Evolutionary conservation across 2,113 vertebrate species (phyloP), one percentile per base, ranked within the genome.

Genomic region (Pionites leucogaster): DNA sequence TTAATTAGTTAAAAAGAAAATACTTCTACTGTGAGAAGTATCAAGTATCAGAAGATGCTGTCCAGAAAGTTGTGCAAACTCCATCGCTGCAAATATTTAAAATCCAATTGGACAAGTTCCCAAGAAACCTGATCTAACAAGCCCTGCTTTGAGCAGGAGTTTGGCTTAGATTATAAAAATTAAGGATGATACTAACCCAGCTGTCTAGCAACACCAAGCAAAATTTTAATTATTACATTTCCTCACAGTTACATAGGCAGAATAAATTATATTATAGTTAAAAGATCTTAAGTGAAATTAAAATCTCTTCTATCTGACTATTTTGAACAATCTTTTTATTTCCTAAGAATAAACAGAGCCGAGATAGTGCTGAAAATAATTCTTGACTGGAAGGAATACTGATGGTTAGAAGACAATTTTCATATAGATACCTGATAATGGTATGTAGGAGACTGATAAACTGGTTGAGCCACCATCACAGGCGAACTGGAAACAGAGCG

Each of bases 401-500:
- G 31, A 37, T 19, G 4, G 22, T 49, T 39, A 77, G 64, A 84
- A 87, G 50, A 10, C 17, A 1, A 31, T 80, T 81, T 90, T 53
- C 67, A 50, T 88, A 88, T 44, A 95, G 57, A 94, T 98, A 98
- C 98, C 98, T 98, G 98, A 74, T 98, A 98, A 72, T 98, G 98
- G 77, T 98, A 98, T 0, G 97, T 82, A 94, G 98, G 97, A 80
- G 98, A 97, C 76, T 98, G 98, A 96, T 97, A 98, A 85, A 98
- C 89, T 7, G 98, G 97, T 55, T 98, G 98, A 81, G 98, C 93
- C 59, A 98, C 93, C 98, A 98, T 97, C 95, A 98, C 49, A 80
- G 98, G 97, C 37, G 98, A 97, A 96, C 97, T 96, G 94, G 98
- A 97, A 95, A 97, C 82, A 70, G 98, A 96, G 71, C 96, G 95